These are phyloP conservation scores for Erythrolamprus reginae DNA, from an alignment of 2,113 vertebrate species.

Conservation along the genomic window DNA sequence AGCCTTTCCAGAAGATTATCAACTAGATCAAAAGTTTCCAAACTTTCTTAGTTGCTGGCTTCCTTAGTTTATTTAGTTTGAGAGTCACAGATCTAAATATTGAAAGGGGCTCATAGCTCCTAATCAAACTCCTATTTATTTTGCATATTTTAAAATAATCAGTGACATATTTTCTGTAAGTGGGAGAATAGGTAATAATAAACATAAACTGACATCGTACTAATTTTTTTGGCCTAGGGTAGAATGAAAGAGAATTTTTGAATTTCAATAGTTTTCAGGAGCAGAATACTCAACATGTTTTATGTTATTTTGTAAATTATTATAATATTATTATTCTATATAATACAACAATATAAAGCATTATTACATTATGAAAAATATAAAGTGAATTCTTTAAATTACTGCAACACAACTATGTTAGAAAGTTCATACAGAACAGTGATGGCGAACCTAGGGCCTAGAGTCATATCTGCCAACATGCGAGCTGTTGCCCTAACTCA, in stretches of 20 bases:
- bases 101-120: neutral
- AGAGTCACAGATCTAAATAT: neutral
- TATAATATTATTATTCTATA: too few species aligned
- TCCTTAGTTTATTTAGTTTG: neutral
- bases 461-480: too few species aligned
- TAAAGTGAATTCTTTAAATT: neutral
- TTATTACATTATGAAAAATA: too few species aligned
- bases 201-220: neutral
- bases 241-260: neutral
- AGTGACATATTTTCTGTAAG: neutral
- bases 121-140: neutral
- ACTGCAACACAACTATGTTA: neutral
- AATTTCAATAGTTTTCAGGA: neutral
- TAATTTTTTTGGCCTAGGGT: neutral
- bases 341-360: too few species aligned
- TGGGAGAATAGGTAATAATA: neutral
- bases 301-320: neutral
- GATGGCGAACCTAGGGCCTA: too few species aligned
- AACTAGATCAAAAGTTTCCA: neutral
- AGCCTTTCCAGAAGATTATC: neutral
- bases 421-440: neutral
- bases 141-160: neutral
- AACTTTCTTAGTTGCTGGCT: neutral
- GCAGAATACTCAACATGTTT: neutral
- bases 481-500: too few species aligned